Conservation (phyloP, 2,888 invertebrate species). For the Pseudeuparius sepicola region DNA sequence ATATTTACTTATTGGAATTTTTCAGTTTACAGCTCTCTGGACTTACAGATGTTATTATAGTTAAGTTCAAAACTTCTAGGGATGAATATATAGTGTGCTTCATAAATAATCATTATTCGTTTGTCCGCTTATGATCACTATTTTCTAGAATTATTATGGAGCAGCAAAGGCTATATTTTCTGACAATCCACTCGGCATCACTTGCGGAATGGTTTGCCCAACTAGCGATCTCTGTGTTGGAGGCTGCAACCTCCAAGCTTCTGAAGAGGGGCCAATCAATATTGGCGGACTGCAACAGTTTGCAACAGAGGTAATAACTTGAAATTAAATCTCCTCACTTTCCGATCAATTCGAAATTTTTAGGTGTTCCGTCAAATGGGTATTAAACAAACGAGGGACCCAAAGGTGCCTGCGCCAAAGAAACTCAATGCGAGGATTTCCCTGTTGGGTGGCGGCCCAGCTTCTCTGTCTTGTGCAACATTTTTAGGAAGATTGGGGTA, state of each 20-base stretch:
- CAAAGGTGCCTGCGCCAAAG: conserved; percentile 49
- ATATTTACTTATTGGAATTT: too few species aligned
- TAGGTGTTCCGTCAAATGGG: conserved; percentile 90
- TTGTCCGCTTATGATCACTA: too few species aligned
- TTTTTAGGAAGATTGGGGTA: conserved; percentile 92
- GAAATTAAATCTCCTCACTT: too few species aligned
- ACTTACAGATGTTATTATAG: too few species aligned
- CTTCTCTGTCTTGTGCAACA: conserved; percentile 92
- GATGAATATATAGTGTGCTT: too few species aligned
- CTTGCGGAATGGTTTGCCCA: conserved; percentile 98
- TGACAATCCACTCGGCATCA: conserved; percentile 91
- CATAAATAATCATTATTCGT: too few species aligned
- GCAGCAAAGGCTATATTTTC: conserved; percentile 93
- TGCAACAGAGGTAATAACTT: conserved; percentile 72
- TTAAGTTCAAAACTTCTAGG: too few species aligned
- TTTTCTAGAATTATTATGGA: conserved; percentile 91
- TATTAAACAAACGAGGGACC: conserved; percentile 76
- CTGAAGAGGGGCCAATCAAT: conserved; percentile 96
- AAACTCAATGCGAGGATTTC: conserved; percentile 64
- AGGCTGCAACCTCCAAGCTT: conserved; percentile 91
- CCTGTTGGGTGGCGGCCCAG: conserved; percentile 90
- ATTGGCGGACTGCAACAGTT: conserved; percentile 98
- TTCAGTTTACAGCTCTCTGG: too few species aligned
- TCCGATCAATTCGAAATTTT: too few species aligned
- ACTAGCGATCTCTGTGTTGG: conserved; percentile 98